Evolutionary conservation across 2,113 vertebrate genomes (phyloP).

Genomic region (Danio rerio): DNA sequence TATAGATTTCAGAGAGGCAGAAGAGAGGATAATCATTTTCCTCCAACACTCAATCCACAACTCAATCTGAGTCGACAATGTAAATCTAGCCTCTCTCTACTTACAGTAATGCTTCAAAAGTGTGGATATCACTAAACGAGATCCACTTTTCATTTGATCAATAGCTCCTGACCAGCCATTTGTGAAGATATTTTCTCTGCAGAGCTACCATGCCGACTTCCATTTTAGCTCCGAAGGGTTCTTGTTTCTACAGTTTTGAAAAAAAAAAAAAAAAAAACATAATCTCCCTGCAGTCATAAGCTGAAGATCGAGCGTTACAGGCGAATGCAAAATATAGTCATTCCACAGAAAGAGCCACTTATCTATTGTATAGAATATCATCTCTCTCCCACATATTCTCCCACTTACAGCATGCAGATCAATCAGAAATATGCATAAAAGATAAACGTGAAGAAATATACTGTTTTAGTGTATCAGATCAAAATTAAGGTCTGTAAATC

Average conservation of each 20-base stretch:
- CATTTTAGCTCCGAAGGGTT: constrained; percentile 32
- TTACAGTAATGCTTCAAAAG: constrained; percentile 40
- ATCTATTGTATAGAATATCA: constrained; percentile 28
- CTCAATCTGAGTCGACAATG: constrained; percentile 23
- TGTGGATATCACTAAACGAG: constrained; percentile 6
- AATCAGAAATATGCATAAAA: constrained; percentile 4
- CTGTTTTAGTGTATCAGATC: background rate
- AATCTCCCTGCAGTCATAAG: constrained; percentile 28
- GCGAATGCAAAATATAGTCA: constrained; percentile 6
- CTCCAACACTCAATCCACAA: constrained; percentile 13
- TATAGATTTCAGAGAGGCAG: background rate
- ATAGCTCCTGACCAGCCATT: constrained; percentile 30
- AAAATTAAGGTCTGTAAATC: background rate
- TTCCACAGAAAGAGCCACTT: constrained; percentile 33
- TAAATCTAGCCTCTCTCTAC: constrained; percentile 47
- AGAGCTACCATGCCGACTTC: background rate
- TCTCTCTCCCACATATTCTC: constrained; percentile 21
- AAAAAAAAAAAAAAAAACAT: constrained; percentile 15
- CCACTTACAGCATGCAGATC: background rate
- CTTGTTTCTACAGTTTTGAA: constrained; percentile 11
- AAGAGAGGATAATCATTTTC: constrained; percentile 11
- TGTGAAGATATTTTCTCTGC: constrained; percentile 43
- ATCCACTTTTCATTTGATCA: constrained; percentile 49
- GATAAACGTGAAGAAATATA: constrained; percentile 9
- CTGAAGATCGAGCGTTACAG: background rate